Evolutionary conservation across 2,888 invertebrate genomes (phyloP).

Genomic region (Torymus auratus): DNA sequence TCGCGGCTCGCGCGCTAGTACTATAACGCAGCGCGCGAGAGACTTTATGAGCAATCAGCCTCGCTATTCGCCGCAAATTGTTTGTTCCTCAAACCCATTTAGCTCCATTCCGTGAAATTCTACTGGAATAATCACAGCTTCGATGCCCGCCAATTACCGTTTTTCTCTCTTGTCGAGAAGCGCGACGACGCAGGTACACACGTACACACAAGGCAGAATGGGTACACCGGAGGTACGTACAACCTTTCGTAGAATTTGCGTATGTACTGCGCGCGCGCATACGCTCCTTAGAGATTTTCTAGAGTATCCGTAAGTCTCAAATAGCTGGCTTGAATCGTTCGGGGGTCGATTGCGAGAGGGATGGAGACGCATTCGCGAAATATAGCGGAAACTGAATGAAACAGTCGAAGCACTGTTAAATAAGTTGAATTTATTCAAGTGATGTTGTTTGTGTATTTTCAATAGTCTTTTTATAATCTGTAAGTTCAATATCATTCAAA

Average conservation of each 20-base stretch:
- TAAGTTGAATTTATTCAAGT: neutral
- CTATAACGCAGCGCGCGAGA: conserved; percentile 50
- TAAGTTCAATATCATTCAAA: too few relatives aligned
- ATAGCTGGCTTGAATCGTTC: too few relatives aligned
- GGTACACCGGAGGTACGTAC: neutral
- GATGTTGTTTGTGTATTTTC: neutral
- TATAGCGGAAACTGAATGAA: too few relatives aligned
- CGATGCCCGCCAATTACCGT: conserved; percentile 72
- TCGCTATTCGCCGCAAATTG: conserved; percentile 71
- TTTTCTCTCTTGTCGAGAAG: conserved; percentile 61
- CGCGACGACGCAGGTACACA: conserved; percentile 5
- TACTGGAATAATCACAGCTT: conserved; percentile 75
- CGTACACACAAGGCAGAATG: conserved; percentile 6
- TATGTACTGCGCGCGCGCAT: neutral
- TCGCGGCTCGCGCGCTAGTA: neutral
- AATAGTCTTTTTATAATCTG: too few relatives aligned
- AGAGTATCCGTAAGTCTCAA: too few relatives aligned
- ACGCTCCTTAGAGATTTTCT: neutral
- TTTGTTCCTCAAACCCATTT: conserved; percentile 76
- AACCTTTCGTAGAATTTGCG: conserved; percentile 23
- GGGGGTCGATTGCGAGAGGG: too few relatives aligned
- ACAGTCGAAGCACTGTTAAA: neutral
- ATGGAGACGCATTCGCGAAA: too few relatives aligned
- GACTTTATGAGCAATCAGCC: conserved; percentile 71
- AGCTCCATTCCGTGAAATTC: conserved; percentile 75